Evolutionary conservation across 2,113 vertebrate species (phyloP), one percentile per base, ranked within the genome.

Genomic region (Litocranius walleri): DNA sequence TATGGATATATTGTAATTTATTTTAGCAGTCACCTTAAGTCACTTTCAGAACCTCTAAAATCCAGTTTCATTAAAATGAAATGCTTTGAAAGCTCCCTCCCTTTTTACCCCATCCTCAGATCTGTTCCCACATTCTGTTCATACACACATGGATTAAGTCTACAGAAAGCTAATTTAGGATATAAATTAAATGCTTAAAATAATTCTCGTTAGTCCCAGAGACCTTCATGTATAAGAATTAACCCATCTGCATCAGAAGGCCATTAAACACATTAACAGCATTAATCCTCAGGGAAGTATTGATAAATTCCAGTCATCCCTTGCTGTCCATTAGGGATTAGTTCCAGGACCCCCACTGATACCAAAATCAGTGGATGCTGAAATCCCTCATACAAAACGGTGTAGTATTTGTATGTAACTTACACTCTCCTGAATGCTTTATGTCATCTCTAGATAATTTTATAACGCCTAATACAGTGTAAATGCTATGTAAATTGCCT

Each of bases 111-210:
- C 1, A 0, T 11, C 3, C 59, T 48, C 6, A 9, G n/a, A 52
- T 27, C 92, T 57, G 36, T 29, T 88, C 40, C 29, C 62, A 16
- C 6, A 2, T 52, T 71, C 77, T 30, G 6, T 33, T 30, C 33
- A 7, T 23, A 36, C n/a, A 45, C 19, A 13, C 25, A 6, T 15
- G 1, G 45, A 21, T 59, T 62, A 52, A 50, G 36, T 85, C 74
- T 59, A 74, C 23, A 45, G 56, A 96, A 88, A 85, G 12, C 40
- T 43, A 45, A 92, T 81, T 74, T 81, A 89, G 64, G 40, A 30
- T 94, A 16, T 19, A 96, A 86, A 85, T 91, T 84, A 96, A 85
- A 80, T 86, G 50, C 86, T 82, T 95, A 93, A 97, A 59, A 62
- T 94, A n/a, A 91, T 88, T 74, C 57, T 88, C 36, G 77, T 90